phyloP scores from a whole-genome alignment of 2,113 vertebrate species.

The Eudyptes chrysolophus region DNA sequence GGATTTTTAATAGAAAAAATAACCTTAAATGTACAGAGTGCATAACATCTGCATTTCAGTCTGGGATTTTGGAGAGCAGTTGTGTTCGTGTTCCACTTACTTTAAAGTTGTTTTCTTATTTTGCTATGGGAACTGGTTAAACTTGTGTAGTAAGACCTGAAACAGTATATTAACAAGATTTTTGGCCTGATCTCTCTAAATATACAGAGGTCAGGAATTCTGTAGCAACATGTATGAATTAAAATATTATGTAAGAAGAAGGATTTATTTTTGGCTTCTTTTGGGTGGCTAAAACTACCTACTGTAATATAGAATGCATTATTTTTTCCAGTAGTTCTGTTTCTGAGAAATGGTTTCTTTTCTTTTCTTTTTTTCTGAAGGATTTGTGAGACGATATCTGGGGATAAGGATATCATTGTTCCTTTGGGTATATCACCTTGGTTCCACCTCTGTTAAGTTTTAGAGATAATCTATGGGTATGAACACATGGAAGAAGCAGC shows the following conservation, averaged over 20 bases:
- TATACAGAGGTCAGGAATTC: constrained; percentile 1
- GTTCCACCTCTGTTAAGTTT: not conserved
- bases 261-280: not conserved
- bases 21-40: not conserved
- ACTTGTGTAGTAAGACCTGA: not conserved
- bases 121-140: not conserved
- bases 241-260: not conserved
- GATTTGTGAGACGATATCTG: not conserved
- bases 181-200: constrained; percentile 8
- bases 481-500: not conserved
- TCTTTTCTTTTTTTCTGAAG: not conserved
- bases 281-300: not conserved
- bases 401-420: not conserved
- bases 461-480: not conserved
- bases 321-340: not conserved
- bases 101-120: not conserved
- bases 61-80: not conserved
- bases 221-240: not conserved
- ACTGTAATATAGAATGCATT: not conserved
- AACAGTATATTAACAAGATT: not conserved
- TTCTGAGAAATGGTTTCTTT: not conserved
- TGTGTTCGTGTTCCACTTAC: not conserved
- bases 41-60: not conserved
- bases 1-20: not conserved
- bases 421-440: not conserved